Evolutionary conservation across 2,113 vertebrate genomes (phyloP).

Genomic region (Piprites chloris): DNA sequence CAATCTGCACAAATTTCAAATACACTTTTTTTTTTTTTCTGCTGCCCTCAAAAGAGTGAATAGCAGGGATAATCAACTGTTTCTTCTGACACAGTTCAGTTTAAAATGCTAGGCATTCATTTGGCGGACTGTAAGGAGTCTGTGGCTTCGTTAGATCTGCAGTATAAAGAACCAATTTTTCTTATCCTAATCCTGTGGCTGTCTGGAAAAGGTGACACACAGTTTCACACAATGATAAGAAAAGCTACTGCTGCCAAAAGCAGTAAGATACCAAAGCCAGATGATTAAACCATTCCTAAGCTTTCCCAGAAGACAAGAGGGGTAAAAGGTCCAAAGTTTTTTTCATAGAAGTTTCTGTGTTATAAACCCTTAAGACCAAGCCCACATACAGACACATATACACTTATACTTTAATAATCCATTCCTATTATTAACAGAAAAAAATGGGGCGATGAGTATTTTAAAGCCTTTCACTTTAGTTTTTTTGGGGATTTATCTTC

Average conservation of each 20-base stretch:
- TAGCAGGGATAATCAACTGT: conserved; percentile 63
- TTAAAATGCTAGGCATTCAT: conserved; percentile 63
- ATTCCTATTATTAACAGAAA: neutral
- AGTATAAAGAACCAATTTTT: conserved; percentile 73
- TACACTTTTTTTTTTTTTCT: neutral
- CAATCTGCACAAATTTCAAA: conserved; percentile 25
- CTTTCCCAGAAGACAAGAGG: conserved; percentile 59
- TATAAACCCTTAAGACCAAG: conserved; percentile 35
- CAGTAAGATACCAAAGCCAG: conserved; percentile 64
- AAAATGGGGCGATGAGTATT: neutral
- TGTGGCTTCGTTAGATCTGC: conserved; percentile 67
- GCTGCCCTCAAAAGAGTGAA: conserved; percentile 30
- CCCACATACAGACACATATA: neutral
- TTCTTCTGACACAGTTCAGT: conserved; percentile 64
- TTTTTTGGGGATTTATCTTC: neutral
- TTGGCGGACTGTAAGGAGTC: conserved; percentile 37
- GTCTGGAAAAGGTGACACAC: conserved; percentile 67
- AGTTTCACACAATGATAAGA: conserved; percentile 68
- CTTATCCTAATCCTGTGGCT: conserved; percentile 71
- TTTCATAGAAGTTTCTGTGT: neutral
- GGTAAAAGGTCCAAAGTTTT: conserved; percentile 4
- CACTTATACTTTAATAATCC: neutral
- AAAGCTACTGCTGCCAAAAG: conserved; percentile 67
- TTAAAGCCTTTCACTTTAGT: neutral
- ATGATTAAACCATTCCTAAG: conserved; percentile 71